phyloP scores from a whole-genome alignment of 2,888 invertebrate species.

The Agonopterix subpropinquella region DNA sequence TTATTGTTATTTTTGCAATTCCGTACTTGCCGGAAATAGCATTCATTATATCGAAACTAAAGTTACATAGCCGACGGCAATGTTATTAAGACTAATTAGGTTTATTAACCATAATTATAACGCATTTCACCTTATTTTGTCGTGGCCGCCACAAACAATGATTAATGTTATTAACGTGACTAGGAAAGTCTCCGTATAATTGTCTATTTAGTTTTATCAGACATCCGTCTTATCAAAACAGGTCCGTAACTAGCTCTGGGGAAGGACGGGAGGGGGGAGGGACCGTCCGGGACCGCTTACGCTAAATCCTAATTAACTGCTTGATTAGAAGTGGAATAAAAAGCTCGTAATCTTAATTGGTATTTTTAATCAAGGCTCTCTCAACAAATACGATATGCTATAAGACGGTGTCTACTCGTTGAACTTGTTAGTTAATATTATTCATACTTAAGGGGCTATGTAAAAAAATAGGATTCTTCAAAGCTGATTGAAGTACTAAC shows the following conservation, averaged over 20 bases:
- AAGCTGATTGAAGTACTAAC: no score
- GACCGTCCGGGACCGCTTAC: slow-evolving; percentile 25
- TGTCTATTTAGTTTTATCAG: slow-evolving; percentile 18
- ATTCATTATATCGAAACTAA: no score
- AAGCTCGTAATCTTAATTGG: slow-evolving; percentile 66
- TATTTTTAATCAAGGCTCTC: slow-evolving; percentile 61
- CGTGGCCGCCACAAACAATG: background rate
- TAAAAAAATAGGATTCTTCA: no score
- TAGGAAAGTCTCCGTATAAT: slow-evolving; percentile 1
- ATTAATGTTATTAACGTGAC: slow-evolving; percentile 6
- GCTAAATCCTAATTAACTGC: slow-evolving; percentile 65
- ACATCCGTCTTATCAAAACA: slow-evolving; percentile 25
- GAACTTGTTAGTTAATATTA: slow-evolving; percentile 8
- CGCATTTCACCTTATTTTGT: no score
- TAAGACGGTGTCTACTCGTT: slow-evolving; percentile 1
- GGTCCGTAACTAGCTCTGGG: slow-evolving; percentile 18
- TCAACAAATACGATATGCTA: slow-evolving; percentile 12
- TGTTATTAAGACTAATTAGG: no score
- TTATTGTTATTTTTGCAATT: background rate
- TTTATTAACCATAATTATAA: no score
- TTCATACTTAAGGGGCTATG: no score
- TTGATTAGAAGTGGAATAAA: slow-evolving; percentile 64
- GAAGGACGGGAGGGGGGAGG: no score
- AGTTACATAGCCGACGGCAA: no score
- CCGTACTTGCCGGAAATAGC: background rate